Conservation (phyloP, 2,113 vertebrate genomes). For the Coryphaenoides rupestris region DNA sequence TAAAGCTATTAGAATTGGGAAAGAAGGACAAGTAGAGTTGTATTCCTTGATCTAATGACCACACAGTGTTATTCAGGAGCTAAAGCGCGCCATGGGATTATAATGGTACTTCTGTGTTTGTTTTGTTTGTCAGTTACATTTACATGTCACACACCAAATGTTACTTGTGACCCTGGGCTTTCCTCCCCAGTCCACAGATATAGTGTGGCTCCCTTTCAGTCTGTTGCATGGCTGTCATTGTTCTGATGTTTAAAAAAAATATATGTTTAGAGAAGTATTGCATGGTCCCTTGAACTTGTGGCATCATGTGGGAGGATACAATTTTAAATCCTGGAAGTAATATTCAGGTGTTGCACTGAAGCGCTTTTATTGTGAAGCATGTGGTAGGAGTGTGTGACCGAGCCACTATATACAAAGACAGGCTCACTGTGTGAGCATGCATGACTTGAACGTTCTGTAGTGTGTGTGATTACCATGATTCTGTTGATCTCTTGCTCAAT, state of each 20-base stretch:
- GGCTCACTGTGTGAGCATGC: conserved; percentile 61
- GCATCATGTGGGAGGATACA: conserved; percentile 39
- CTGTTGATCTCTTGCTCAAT: conserved; percentile 12
- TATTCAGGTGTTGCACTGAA: conserved; percentile 39
- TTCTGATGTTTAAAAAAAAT: conserved; percentile 8
- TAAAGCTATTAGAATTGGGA: too few species aligned
- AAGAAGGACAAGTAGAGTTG: background rate
- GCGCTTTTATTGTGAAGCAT: conserved; percentile 47
- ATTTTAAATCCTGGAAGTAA: conserved; percentile 19
- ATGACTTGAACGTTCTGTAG: conserved; percentile 38
- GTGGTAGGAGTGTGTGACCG: conserved; percentile 37
- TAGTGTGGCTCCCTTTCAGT: background rate
- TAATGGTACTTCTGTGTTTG: conserved; percentile 1
- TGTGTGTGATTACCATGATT: conserved; percentile 19
- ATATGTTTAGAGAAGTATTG: conserved; percentile 22
- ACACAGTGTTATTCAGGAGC: conserved; percentile 13
- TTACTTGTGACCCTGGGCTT: background rate
- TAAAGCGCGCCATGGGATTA: background rate
- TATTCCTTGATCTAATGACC: conserved; percentile 11
- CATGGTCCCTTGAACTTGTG: conserved; percentile 14
- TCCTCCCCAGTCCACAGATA: background rate
- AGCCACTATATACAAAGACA: conserved; percentile 33
- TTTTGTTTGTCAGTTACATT: background rate
- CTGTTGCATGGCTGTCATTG: conserved; percentile 42
- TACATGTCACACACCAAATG: background rate